These are phyloP conservation scores for Pterophyllum scalare DNA, from an alignment of 2,113 vertebrate species.

Conservation along the genomic window DNA sequence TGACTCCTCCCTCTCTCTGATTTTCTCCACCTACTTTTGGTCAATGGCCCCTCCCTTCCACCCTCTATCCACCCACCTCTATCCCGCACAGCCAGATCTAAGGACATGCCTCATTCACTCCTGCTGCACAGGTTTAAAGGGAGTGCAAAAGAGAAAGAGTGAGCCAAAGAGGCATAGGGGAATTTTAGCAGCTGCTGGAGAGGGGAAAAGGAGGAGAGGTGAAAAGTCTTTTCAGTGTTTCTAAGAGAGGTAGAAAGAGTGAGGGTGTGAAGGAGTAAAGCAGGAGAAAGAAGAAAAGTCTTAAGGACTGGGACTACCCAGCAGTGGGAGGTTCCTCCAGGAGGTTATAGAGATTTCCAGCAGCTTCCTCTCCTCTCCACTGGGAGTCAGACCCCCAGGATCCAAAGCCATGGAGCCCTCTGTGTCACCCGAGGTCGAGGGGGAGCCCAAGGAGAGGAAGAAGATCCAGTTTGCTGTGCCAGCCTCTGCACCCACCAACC, in stretches of 20 bases:
- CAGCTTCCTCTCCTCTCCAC: conserved; percentile 19
- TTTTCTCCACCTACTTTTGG: conserved; percentile 45
- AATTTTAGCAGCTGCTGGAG: conserved; percentile 4
- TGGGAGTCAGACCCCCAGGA: conserved; percentile 60
- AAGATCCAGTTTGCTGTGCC: conserved; percentile 95
- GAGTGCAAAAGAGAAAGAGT: conserved; percentile 15
- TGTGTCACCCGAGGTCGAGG: conserved; percentile 69
- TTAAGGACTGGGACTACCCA: conserved; percentile 49
- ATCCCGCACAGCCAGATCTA: conserved; percentile 54
- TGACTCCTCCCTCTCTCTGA: conserved; percentile 28
- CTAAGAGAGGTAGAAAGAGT: conserved; percentile 2
- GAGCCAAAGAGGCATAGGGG: neutral
- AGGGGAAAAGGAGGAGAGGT: conserved; percentile 18
- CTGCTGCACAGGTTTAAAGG: conserved; percentile 68
- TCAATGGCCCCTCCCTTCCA: conserved; percentile 30
- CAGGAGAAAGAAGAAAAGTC: conserved; percentile 14
- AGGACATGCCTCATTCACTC: conserved; percentile 64
- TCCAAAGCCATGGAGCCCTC: conserved; percentile 77
- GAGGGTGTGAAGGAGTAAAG: conserved; percentile 32
- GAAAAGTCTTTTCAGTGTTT: neutral
- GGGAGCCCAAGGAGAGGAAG: conserved; percentile 89
- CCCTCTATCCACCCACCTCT: conserved; percentile 28
- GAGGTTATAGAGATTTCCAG: conserved; percentile 41
- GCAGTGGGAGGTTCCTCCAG: conserved; percentile 51
- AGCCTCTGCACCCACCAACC: conserved; percentile 85